Evolutionary conservation across 1,140 invertebrate species (phyloP), one percentile per base, ranked within the genome.

Genomic region (Drosophila leontia): DNA sequence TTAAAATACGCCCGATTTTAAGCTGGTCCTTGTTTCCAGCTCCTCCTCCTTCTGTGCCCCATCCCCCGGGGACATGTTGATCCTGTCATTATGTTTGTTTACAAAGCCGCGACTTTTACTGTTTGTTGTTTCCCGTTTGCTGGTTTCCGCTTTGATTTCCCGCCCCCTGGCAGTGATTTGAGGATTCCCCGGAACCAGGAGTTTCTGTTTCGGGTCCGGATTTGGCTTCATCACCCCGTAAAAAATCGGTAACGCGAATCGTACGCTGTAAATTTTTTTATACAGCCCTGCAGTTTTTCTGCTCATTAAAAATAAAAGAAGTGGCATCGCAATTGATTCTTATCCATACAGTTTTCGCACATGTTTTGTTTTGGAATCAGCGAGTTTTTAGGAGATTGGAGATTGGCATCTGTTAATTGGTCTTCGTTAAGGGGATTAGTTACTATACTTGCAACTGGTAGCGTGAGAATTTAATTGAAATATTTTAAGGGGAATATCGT

Each of bases 11-110:
- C 77, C 55, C 62, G 85, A 88, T 80, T 82, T 87, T 78, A 78
- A 77, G 63, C 78, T 45, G 62, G 69, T 78, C 70, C 77, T 45
- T 65, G 58, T 41, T 47, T 62, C 47, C 53, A 19, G 56, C 35
- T 50, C 29, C 44, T 56, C 23, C 41, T 23, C 37, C 45, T 13
- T 17, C 44, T 41, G 17, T 44, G 13, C 26, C 47, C n/a, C 48
- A 51, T 51, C 42, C 35, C 45, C 41, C 23, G 11, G 37, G 57
- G 55, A 72, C 83, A 78, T 75, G 85, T 71, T 88, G 85, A 88
- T 88, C 81, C 85, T 82, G 78, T 88, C 81, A 85, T 88, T 88
- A 91, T 82, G 74, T 72, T 83, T 87, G 87, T 91, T 91, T 78
- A 79, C 80, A 81, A 90, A 88, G 82, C 75, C 80, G 78, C 82